Percentiles rank a stretch among this genome's conserved stretches.
Evolutionary conservation across 2,113 vertebrate genomes (phyloP).

Genomic region (Platycercus adscitus): DNA sequence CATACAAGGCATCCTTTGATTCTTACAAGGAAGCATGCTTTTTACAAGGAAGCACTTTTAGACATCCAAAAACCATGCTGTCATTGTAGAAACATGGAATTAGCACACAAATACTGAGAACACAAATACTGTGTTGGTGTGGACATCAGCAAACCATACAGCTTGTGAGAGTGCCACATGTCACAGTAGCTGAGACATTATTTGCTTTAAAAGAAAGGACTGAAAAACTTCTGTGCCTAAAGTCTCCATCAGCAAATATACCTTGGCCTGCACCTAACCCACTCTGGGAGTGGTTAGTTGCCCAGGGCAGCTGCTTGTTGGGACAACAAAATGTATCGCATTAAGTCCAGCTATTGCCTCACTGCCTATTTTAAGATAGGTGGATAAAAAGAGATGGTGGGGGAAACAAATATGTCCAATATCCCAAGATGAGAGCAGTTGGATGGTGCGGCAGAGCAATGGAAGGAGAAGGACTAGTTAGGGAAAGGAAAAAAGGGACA

Average conservation of each 20-base stretch:
- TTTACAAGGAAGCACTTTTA: not conserved
- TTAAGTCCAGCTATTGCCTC: conserved; percentile 3
- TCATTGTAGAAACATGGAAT: not conserved
- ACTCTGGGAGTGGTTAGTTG: not conserved
- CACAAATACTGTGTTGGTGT: accelerated
- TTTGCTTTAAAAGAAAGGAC: not conserved
- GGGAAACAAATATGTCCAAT: not conserved
- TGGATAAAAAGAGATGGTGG: not conserved
- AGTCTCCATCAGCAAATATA: not conserved
- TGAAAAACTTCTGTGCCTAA: not conserved
- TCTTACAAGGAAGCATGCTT: not conserved
- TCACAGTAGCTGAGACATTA: not conserved
- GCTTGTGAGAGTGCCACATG: accelerated
- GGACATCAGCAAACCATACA: not conserved
- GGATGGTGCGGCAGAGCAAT: not conserved
- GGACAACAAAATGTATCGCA: not conserved
- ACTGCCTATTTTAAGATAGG: conserved; percentile 30
- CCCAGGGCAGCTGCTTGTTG: conserved; percentile 21
- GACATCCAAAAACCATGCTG: accelerated
- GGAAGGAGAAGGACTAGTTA: not conserved
- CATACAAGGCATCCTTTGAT: not conserved
- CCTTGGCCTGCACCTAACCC: not conserved
- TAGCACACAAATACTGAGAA: not conserved
- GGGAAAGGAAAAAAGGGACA: not conserved
- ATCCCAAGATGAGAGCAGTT: not conserved